A percentile compares a stretch with the other conserved stretches of the same genome.
phyloP scores from a whole-genome alignment of 2,888 invertebrate species.

The Megamerina dolium region DNA sequence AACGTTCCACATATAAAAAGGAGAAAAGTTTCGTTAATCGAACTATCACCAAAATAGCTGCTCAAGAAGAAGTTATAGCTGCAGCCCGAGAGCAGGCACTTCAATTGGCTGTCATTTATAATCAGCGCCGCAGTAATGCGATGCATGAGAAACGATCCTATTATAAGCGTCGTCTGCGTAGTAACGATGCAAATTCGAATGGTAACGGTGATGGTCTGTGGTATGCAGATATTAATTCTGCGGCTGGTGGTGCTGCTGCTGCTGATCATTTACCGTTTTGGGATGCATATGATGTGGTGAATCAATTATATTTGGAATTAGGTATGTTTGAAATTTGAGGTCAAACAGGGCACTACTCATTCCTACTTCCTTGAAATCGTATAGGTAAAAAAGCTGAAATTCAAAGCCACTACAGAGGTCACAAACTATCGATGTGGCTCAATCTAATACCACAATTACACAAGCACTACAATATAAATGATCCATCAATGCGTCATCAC shows the following conservation, averaged over 20 bases:
- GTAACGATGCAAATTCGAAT: constrained; percentile 29
- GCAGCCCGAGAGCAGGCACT: constrained; percentile 26
- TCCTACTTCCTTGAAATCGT: constrained; percentile 1
- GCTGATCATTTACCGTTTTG: constrained; percentile 61
- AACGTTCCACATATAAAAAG: constrained; percentile 23
- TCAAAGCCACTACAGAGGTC: constrained; percentile 87
- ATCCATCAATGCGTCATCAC: constrained; percentile 80
- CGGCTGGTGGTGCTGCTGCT: constrained; percentile 19
- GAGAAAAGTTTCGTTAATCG: constrained; percentile 12
- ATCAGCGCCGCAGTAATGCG: constrained; percentile 37
- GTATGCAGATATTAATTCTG: no score
- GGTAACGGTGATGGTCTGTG: constrained; percentile 7
- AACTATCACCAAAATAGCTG: neutral
- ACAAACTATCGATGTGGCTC: constrained; percentile 89
- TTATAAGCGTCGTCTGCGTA: constrained; percentile 31
- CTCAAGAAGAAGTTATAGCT: neutral
- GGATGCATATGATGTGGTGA: constrained; percentile 87
- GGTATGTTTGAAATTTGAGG: constrained; percentile 50
- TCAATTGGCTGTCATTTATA: constrained; percentile 39
- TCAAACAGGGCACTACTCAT: neutral
- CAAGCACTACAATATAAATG: constrained; percentile 68
- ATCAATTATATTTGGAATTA: constrained; percentile 80
- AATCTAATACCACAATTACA: constrained; percentile 87
- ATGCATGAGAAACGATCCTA: constrained; percentile 39
- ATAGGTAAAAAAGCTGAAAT: constrained; percentile 68